Evolutionary conservation across 2,113 vertebrate genomes (phyloP).

Genomic region (Tupaia chinensis): DNA sequence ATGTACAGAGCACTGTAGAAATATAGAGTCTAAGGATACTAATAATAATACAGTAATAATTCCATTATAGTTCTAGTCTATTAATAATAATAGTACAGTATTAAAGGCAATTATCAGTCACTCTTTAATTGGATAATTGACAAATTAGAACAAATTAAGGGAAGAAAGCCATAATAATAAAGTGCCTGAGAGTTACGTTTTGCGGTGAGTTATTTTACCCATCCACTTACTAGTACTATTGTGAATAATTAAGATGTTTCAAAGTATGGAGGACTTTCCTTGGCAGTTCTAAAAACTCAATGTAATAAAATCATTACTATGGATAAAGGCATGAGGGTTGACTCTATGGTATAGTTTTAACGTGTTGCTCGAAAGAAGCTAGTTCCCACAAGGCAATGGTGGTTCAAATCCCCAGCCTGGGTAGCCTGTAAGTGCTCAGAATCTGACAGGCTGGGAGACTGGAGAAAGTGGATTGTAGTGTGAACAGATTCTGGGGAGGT

Average conservation of each 20-base stretch:
- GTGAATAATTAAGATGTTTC: neutral
- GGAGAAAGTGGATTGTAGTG: no score
- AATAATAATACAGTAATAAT: no score
- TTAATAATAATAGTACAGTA: no score
- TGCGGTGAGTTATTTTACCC: neutral
- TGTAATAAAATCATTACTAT: neutral
- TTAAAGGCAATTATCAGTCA: neutral
- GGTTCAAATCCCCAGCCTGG: no score
- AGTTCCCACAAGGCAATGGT: no score
- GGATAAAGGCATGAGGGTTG: no score
- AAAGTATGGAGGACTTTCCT: neutral
- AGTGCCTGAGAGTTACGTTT: neutral
- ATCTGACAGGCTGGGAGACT: no score
- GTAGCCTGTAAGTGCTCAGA: no score
- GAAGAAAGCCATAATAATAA: neutral
- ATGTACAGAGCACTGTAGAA: neutral
- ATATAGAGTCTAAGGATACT: neutral
- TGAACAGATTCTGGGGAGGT: no score
- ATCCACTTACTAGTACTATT: neutral
- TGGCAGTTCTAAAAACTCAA: neutral
- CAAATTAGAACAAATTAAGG: neutral
- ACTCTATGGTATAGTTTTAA: no score
- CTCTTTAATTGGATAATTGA: neutral
- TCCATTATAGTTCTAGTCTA: no score
- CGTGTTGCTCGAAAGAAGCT: no score